Percentiles rank a stretch among this genome's conserved stretches.
Evolutionary conservation across 1,140 invertebrate species (phyloP).

Genomic region (Homarus americanus): DNA sequence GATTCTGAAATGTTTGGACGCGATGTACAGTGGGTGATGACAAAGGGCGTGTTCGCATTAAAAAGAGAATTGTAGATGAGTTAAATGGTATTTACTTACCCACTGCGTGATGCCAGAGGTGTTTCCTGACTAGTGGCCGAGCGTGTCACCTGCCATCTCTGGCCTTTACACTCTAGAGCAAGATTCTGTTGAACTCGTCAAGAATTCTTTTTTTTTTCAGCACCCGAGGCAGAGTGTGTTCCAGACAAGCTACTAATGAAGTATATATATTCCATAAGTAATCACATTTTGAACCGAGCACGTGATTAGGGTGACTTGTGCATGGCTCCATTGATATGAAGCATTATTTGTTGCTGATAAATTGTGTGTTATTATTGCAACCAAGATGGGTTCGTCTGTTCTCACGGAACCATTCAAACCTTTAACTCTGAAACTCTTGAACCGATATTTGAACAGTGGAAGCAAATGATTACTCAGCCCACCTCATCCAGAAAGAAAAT

Average conservation of each 20-base stretch:
- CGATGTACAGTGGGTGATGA: neutral
- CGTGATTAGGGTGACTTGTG: neutral
- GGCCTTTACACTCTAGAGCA: neutral
- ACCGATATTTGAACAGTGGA: neutral
- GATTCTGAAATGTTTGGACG: neutral
- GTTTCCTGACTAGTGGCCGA: neutral
- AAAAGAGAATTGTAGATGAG: neutral
- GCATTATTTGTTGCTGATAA: neutral
- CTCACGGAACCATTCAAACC: neutral
- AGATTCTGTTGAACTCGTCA: neutral
- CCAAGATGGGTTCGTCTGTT: neutral
- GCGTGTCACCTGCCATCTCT: neutral
- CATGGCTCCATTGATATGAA: neutral
- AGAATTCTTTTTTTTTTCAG: neutral
- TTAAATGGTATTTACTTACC: neutral
- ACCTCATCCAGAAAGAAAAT: neutral
- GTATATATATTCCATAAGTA: neutral
- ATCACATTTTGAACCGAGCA: neutral
- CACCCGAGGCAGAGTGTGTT: neutral
- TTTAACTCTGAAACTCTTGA: neutral
- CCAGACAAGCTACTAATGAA: neutral
- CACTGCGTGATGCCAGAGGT: neutral
- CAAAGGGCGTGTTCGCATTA: neutral
- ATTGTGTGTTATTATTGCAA: neutral
- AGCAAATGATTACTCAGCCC: neutral